Base-by-base conservation (phyloP, 2,888 invertebrate genomes). In the Nomada flava region DNA sequence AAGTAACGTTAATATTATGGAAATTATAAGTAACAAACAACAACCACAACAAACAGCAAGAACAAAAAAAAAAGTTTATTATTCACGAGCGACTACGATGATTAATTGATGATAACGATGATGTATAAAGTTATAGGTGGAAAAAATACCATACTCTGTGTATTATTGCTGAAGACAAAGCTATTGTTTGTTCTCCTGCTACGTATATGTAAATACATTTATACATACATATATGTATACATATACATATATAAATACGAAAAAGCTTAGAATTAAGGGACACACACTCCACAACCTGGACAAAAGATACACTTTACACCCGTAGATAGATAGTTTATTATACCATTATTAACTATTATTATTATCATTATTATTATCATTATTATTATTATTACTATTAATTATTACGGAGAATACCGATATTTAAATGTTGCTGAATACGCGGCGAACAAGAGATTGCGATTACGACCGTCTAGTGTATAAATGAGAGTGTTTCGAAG, bases 401-500 rank as follows among this genome's bases (percentile, higher is more conserved):
- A 90, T 89, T 89, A 89, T 90, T 89, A 90, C 82, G 89, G 87
- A 90, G 83, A 89, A 91, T 91, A 92, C 91, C 72, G 91, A 92
- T 93, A 93, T 92, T 93, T 93, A 92, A 93, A 93, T 93, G 93
- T 93, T 93, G 92, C 90, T 89, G 85, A 89, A 86, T 89, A 88
- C 88, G 84, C 88, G 86, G 73, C 81, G 87, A 85, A 69, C 75
- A 80, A 64, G 57, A 79, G 59, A 79, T 75, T 77, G 83, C 63
- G 81, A 86, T 60, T 76, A 76, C 79, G 84, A 79, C 74, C 81
- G 88, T 74, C 76, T 79, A 63, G 15, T 74, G 74, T 80, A 69
- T 72, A 78, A 80, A 72, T 75, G 86, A 76, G 60, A 59, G 76
- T 62, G 79, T 72, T 79, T 78, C 57, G 62, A 67, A 78, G 75